Evolutionary conservation across 2,113 vertebrate genomes (phyloP).

Genomic region (Heloderma charlesbogerti): DNA sequence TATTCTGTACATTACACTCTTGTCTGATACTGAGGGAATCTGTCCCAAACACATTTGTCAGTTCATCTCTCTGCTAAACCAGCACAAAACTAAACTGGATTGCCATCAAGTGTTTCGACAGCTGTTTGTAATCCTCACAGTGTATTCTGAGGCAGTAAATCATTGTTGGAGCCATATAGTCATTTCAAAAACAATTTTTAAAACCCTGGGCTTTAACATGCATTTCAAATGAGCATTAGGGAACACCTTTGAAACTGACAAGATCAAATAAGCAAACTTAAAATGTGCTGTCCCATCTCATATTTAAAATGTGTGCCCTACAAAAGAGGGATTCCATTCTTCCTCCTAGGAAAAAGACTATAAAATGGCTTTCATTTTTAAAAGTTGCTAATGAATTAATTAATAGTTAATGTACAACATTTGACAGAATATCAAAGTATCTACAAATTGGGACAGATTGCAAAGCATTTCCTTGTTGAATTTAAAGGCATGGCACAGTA

Average conservation of each 20-base stretch:
- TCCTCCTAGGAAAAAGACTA: no score
- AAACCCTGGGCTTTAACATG: not conserved
- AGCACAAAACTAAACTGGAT: not conserved
- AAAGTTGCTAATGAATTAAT: not conserved
- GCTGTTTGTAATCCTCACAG: slow-evolving; percentile 17
- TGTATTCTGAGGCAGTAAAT: not conserved
- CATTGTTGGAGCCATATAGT: not conserved
- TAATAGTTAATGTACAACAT: not conserved
- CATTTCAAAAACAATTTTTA: not conserved
- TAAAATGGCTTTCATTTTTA: not conserved
- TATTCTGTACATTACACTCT: not conserved
- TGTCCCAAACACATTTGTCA: not conserved
- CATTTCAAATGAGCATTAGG: not conserved
- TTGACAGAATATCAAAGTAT: not conserved
- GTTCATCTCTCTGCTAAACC: not conserved
- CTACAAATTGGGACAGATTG: not conserved
- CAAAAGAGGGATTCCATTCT: not conserved
- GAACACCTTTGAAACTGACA: slow-evolving; percentile 19
- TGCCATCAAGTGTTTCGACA: not conserved
- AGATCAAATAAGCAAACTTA: slow-evolving; percentile 9
- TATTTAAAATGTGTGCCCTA: not conserved
- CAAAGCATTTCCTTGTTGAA: not conserved
- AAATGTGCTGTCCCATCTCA: not conserved
- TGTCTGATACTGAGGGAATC: not conserved
- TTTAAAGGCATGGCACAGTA: not conserved